Conservation (phyloP, 2,113 vertebrate species). For the Takifugu flavidus region DNA sequence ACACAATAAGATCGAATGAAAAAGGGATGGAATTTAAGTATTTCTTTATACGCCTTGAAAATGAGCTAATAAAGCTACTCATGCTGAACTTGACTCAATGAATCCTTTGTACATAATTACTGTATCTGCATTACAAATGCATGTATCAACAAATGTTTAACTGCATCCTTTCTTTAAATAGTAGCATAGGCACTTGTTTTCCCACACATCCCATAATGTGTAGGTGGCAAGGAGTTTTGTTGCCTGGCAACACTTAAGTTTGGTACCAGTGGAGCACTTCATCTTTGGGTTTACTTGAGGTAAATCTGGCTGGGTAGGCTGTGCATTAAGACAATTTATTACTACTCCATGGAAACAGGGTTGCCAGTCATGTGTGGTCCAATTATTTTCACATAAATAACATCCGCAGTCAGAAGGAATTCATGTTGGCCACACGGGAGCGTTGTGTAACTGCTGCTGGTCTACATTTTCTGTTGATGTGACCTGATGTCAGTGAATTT, state of each 20-base stretch:
- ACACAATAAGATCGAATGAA: not conserved
- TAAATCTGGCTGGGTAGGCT: slow-evolving; percentile 13
- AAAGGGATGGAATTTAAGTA: not conserved
- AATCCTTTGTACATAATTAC: slow-evolving; percentile 1
- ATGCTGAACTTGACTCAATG: slow-evolving; percentile 1
- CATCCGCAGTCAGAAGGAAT: too few species aligned
- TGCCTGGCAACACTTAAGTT: slow-evolving; percentile 64
- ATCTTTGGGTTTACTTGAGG: slow-evolving; percentile 36
- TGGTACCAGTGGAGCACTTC: slow-evolving; percentile 23
- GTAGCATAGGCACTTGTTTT: slow-evolving; percentile 23
- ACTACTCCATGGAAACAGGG: not conserved
- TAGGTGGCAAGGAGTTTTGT: slow-evolving; percentile 63
- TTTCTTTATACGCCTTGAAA: slow-evolving; percentile 3
- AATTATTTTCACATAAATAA: not conserved
- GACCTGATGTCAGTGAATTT: not conserved
- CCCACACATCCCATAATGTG: slow-evolving; percentile 59
- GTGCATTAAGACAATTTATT: not conserved
- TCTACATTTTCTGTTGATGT: not conserved
- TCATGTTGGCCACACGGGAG: not conserved
- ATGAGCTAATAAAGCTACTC: slow-evolving; percentile 23
- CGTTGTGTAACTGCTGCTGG: not conserved
- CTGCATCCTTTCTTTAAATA: slow-evolving; percentile 27
- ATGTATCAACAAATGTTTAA: slow-evolving; percentile 20
- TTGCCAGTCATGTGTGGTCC: not conserved
- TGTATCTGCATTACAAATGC: slow-evolving; percentile 1